Evolutionary conservation across 1,140 invertebrate species (phyloP).

Genomic region (Heliothis virescens): DNA sequence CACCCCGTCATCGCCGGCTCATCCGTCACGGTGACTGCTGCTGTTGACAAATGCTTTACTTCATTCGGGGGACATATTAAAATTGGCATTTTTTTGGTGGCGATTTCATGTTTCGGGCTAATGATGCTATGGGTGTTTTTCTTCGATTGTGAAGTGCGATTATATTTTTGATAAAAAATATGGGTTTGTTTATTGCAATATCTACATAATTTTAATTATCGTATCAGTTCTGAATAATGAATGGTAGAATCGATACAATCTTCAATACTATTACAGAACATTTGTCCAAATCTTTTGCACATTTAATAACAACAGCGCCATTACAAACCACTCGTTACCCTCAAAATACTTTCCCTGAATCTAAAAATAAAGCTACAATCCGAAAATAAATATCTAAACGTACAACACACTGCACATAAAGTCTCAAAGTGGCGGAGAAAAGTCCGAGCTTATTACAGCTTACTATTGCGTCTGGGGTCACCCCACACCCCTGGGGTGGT

Average conservation of each 20-base stretch:
- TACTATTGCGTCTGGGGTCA: conserved; percentile 39
- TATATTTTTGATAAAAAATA: neutral
- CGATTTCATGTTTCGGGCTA: conserved; percentile 34
- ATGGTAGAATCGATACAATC: too few species aligned
- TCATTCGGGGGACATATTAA: conserved; percentile 59
- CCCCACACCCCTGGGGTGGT: neutral
- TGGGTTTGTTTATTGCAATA: neutral
- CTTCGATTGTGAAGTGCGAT: conserved; percentile 2
- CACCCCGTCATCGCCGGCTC: conserved; percentile 58
- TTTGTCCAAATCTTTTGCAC: neutral
- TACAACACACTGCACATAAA: conserved; percentile 31
- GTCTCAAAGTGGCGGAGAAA: conserved; percentile 42
- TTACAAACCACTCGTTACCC: neutral
- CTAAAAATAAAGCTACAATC: conserved; percentile 26
- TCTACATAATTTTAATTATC: neutral
- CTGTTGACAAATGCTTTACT: conserved; percentile 63
- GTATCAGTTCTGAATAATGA: neutral
- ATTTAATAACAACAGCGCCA: neutral
- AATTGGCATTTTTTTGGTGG: conserved; percentile 50
- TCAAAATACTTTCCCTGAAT: conserved; percentile 1
- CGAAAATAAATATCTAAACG: conserved; percentile 40
- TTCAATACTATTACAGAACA: neutral
- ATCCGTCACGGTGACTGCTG: conserved; percentile 65
- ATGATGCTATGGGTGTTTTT: conserved; percentile 21
- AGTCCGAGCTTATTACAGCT: conserved; percentile 46